phyloP scores from a whole-genome alignment of 2,113 vertebrate genomes.

The Cairina moschata region DNA sequence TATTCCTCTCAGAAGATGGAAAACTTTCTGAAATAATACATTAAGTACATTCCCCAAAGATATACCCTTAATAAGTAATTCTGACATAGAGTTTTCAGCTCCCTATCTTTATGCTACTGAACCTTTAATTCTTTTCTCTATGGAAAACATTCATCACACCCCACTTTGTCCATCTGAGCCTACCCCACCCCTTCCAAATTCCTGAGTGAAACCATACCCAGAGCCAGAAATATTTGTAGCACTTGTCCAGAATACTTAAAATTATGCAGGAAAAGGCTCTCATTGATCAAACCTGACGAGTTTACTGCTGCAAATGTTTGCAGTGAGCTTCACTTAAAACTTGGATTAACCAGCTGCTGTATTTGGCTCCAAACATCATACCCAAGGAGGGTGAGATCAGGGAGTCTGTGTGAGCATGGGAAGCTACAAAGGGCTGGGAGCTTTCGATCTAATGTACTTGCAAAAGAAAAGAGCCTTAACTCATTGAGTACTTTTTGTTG shows the following conservation, averaged over 20 bases:
- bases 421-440: background rate
- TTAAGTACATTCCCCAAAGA: background rate
- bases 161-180: background rate
- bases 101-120: slow-evolving; percentile 14
- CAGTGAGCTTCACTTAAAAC: slow-evolving; percentile 55
- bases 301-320: slow-evolving; percentile 52
- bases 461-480: background rate
- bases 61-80: background rate
- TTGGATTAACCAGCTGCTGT: slow-evolving; percentile 61
- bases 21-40: slow-evolving; percentile 33
- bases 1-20: background rate
- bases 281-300: slow-evolving; percentile 53
- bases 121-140: background rate
- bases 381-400: background rate
- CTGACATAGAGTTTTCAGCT: background rate
- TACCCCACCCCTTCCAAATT: slow-evolving; percentile 38
- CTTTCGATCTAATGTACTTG: background rate
- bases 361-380: slow-evolving; percentile 51
- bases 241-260: slow-evolving; percentile 56
- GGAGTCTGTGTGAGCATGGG: background rate
- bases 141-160: slow-evolving; percentile 11
- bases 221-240: slow-evolving; percentile 19
- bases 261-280: slow-evolving; percentile 36
- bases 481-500: background rate
- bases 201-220: slow-evolving; percentile 48